Percentiles rank a stretch among this genome's conserved stretches.
Conservation (phyloP, 2,888 invertebrate genomes). For the Nemotelus pantherinus region DNA sequence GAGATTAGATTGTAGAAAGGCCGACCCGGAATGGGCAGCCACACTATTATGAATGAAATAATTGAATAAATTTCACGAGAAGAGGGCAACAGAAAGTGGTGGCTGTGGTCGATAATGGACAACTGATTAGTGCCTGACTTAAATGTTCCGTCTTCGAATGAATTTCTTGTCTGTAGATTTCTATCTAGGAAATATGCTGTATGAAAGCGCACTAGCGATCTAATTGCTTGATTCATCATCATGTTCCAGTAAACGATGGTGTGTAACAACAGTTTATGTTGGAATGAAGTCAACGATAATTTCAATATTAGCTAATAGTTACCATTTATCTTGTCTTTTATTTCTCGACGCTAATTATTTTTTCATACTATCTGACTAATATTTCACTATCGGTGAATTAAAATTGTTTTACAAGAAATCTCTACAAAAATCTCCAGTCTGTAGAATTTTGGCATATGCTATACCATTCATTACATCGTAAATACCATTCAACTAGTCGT, state of each 20-base stretch:
- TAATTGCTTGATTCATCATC: conserved; percentile 29
- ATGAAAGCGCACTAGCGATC: background rate
- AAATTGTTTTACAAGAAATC: no score
- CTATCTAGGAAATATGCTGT: conserved; percentile 8
- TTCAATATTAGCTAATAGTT: background rate
- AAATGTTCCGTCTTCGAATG: background rate
- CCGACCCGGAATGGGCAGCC: background rate
- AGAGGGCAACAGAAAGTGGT: conserved; percentile 20
- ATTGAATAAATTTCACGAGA: conserved; percentile 33
- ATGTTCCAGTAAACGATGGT: conserved; percentile 1
- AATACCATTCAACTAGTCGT: background rate
- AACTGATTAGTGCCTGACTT: conserved; percentile 26
- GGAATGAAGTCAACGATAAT: background rate
- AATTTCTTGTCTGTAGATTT: conserved; percentile 12
- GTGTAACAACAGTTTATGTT: conserved; percentile 1
- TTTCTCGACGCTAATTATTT: no score
- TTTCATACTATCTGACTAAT: no score
- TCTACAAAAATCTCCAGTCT: background rate
- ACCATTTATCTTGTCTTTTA: no score
- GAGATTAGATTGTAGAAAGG: background rate
- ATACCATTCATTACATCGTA: conserved; percentile 11
- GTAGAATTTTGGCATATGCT: background rate
- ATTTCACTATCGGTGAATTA: no score
- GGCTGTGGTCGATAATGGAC: conserved; percentile 26
- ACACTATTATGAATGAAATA: conserved; percentile 41